These are phyloP conservation scores for Nothocercus julius DNA, from an alignment of 2,113 vertebrate genomes.

Conservation along the genomic window DNA sequence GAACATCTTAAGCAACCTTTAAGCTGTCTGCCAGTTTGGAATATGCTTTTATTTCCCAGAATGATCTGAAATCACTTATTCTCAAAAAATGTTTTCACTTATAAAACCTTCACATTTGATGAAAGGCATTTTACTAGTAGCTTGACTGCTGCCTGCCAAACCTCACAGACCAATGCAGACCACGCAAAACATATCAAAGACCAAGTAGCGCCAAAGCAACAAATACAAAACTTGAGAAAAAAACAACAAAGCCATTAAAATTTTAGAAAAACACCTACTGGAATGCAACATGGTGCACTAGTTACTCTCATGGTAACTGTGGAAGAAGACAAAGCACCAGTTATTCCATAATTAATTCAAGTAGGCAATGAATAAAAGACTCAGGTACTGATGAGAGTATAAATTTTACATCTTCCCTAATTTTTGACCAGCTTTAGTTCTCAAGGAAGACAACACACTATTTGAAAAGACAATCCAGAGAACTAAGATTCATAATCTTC, in stretches of 20 bases:
- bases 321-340: background rate
- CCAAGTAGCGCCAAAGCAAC: background rate
- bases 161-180: background rate
- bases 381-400: background rate
- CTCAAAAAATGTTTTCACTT: background rate
- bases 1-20: background rate
- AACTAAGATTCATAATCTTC: background rate
- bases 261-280: background rate
- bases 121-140: background rate
- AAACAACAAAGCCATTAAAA: background rate
- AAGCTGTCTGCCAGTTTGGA: background rate
- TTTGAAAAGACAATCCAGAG: background rate
- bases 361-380: background rate
- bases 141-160: background rate
- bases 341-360: background rate
- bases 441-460: background rate
- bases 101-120: background rate
- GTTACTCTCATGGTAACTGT: background rate
- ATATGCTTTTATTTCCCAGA: background rate
- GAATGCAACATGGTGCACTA: background rate
- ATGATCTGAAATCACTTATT: background rate
- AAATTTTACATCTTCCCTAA: no score
- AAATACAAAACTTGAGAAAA: background rate
- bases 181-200: background rate
- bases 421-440: background rate